Conservation (phyloP, 2,113 vertebrate species). For the Globicephala melas region DNA sequence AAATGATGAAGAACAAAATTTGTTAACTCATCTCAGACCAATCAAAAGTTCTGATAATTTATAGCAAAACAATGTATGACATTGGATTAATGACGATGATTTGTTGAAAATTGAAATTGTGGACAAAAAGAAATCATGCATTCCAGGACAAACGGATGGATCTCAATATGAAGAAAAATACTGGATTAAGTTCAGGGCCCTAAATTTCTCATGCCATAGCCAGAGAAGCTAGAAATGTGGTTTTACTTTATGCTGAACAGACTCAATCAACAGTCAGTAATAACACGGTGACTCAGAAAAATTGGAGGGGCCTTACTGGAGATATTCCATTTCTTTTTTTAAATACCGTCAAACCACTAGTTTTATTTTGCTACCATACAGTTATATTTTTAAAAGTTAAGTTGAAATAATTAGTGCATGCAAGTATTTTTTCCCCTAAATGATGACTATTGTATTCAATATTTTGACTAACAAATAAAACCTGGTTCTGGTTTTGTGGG, state of each 20-base stretch:
- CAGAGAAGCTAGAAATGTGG: neutral
- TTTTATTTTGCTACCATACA: neutral
- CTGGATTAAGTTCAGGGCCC: neutral
- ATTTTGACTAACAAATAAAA: neutral
- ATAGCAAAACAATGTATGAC: neutral
- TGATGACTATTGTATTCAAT: neutral
- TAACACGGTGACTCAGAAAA: neutral
- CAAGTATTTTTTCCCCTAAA: neutral
- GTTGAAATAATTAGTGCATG: neutral
- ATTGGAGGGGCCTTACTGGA: neutral
- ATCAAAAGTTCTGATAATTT: neutral
- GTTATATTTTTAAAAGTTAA: neutral
- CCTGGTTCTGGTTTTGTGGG: neutral
- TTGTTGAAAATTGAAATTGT: neutral
- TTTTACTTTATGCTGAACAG: neutral
- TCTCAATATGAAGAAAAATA: conserved; percentile 19
- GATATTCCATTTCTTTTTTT: neutral
- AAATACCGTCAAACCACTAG: neutral
- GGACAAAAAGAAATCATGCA: neutral
- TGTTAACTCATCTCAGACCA: neutral
- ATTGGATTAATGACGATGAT: neutral
- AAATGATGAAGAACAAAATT: neutral
- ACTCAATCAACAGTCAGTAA: neutral
- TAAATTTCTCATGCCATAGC: neutral
- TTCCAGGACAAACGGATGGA: neutral